phyloP scores from a whole-genome alignment of 2,797 vertebrate species.

The Rhinatrema bivittatum region DNA sequence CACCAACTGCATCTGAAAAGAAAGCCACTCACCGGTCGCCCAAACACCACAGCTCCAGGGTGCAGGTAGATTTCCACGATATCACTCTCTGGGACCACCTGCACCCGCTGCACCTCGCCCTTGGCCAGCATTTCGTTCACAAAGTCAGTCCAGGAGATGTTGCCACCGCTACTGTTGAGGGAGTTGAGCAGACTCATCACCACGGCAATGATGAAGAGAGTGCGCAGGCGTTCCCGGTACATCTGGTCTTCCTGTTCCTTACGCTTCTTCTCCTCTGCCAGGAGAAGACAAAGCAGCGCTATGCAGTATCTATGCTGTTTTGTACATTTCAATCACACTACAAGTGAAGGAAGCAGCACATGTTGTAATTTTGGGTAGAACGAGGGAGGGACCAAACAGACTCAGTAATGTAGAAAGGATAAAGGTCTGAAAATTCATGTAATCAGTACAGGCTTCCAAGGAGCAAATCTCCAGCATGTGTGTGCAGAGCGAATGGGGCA shows the following conservation, averaged over 20 bases:
- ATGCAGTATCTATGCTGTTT: too few species aligned
- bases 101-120: slow-evolving; percentile 87
- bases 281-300: fast-evolving
- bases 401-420: too few species aligned
- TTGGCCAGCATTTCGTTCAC: slow-evolving; percentile 94
- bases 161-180: slow-evolving; percentile 61
- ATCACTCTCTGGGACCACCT: slow-evolving; percentile 86
- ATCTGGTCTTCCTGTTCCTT: slow-evolving; percentile 76
- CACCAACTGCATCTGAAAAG: too few species aligned
- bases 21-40: slow-evolving; percentile 80
- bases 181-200: slow-evolving; percentile 69
- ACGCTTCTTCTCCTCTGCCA: slow-evolving; percentile 78
- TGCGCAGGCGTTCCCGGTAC: slow-evolving; percentile 79
- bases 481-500: too few species aligned
- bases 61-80: slow-evolving; percentile 86
- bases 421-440: too few species aligned
- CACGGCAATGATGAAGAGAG: slow-evolving; percentile 67
- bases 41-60: slow-evolving; percentile 83
- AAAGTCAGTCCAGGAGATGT: slow-evolving; percentile 94
- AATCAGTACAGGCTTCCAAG: too few species aligned
- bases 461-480: too few species aligned
- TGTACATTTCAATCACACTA: too few species aligned
- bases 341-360: too few species aligned
- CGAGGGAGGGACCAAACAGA: too few species aligned
- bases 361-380: too few species aligned